Evolutionary conservation across 35 echinoderm and acorn worm genomes (phyloP), one percentile per base, ranked within the genome.

Genomic region (Heliocidaris erythrogramma): DNA sequence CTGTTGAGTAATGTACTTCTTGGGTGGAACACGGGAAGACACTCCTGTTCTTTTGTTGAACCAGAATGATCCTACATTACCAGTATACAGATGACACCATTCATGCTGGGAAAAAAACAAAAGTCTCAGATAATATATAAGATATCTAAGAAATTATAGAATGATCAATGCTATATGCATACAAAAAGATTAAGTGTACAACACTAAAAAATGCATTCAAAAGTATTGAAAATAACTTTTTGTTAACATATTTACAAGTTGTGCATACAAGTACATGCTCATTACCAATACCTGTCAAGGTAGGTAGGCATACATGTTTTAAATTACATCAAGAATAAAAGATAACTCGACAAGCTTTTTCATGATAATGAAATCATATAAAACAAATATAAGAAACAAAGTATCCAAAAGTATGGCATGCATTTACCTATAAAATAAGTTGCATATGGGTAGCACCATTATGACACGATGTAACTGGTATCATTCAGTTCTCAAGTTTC

Each of bases 1-100:
- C 86, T 96, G 96, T 30, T 93, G 92, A 21, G 94, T 93, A 30
- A 98, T 94, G 32, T 94, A 95, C 13, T 93, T 95, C 32, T 96
- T 98, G 32, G 97, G 97, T 53, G 96, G 94, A 30, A 95, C 91
- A 61, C 97, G 93, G 6, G 88, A 71, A 48, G 96, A 94, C 85
- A 95, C 94, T 9, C 97, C 97, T 13, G 97, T 98, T 50, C 94
- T 85, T 60, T 96, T 98, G 92, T 98, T 98, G 59, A 98, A 98
- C 97, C 97, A 98, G 49, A 98, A 98, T 47, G 97, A 95, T 13
- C 97, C 97, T 94, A 96, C 96, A 71, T 96, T 90, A 47, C 92
- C 86, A 42, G 96, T 96, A 94, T 96, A 96, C 12, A 98, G 93
- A 88, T 96, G 96, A 88, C 96, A 96, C 97, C 97, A 98, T 49